Evolutionary conservation across 2,888 invertebrate genomes (phyloP).

Genomic region (Bimastos eiseni): DNA sequence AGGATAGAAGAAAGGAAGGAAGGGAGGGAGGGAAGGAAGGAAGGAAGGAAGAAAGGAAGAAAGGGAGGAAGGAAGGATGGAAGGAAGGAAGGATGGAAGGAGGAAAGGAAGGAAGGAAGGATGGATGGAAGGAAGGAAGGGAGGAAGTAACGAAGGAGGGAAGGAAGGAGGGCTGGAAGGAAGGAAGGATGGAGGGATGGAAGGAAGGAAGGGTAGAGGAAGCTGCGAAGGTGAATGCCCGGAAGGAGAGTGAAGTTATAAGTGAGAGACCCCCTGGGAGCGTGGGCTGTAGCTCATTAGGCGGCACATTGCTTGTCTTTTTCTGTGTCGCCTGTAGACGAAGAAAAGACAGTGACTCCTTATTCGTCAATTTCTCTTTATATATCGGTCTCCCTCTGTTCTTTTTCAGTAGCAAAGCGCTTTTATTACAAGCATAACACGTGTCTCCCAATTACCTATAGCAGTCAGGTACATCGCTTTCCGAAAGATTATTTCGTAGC

Average conservation of each 20-base stretch:
- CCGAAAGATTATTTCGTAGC: background rate
- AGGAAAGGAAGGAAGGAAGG: constrained; percentile 25
- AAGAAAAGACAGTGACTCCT: background rate
- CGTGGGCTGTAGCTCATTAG: background rate
- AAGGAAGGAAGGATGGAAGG: constrained; percentile 32
- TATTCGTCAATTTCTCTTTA: background rate
- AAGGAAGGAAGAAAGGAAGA: constrained; percentile 32
- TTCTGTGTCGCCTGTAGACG: background rate
- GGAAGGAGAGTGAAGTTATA: background rate
- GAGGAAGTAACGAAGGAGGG: too few species aligned
- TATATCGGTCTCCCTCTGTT: background rate
- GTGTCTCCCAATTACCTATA: background rate
- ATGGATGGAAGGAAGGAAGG: background rate
- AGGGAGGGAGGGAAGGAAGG: constrained; percentile 30
- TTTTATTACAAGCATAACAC: background rate
- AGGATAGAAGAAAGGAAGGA: constrained; percentile 15
- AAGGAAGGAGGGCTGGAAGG: too few species aligned
- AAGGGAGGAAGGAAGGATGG: constrained; percentile 30
- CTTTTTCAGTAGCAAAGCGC: background rate
- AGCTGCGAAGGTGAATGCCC: background rate
- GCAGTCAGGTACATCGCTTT: background rate
- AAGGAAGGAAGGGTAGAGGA: constrained; percentile 21
- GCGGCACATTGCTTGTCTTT: background rate
- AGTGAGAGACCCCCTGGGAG: background rate
- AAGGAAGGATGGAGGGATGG: too few species aligned